A percentile compares a stretch with the other conserved stretches of the same genome.
Conservation (phyloP, 2,888 invertebrate species). For the Lacanobia oleracea region DNA sequence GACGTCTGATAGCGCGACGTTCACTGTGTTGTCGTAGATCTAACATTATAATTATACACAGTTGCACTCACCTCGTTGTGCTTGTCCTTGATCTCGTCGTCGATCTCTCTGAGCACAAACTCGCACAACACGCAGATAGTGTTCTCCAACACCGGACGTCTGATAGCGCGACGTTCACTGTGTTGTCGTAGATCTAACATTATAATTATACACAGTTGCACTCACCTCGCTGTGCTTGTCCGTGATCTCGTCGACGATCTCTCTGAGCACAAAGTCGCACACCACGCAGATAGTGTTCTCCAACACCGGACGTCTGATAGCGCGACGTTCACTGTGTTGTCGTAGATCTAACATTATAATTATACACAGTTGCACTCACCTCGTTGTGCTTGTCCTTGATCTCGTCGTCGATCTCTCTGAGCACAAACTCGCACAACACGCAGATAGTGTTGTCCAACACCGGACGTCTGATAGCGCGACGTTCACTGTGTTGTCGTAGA, state of each 20-base stretch:
- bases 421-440: slow-evolving; percentile 95
- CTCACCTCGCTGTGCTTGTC: slow-evolving; percentile 93
- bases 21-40: slow-evolving; percentile 91
- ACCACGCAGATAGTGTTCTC: slow-evolving; percentile 91
- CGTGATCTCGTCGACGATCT: slow-evolving; percentile 93
- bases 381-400: slow-evolving; percentile 94
- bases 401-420: slow-evolving; percentile 93
- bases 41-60: too few species aligned
- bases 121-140: slow-evolving; percentile 94
- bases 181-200: slow-evolving; percentile 91
- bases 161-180: slow-evolving; percentile 86
- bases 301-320: slow-evolving; percentile 62
- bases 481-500: slow-evolving; percentile 91
- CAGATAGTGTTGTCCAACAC: slow-evolving; percentile 87
- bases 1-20: slow-evolving; percentile 79
- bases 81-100: slow-evolving; percentile 93
- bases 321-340: slow-evolving; percentile 90
- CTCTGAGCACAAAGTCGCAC: slow-evolving; percentile 95
- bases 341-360: too few species aligned
- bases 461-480: slow-evolving; percentile 75
- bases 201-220: too few species aligned
- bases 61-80: slow-evolving; percentile 92
- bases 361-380: too few species aligned
- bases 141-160: slow-evolving; percentile 63
- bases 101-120: slow-evolving; percentile 94